Base-by-base conservation (phyloP, 1,140 invertebrate genomes). In the Drosophila saltans region DNA sequence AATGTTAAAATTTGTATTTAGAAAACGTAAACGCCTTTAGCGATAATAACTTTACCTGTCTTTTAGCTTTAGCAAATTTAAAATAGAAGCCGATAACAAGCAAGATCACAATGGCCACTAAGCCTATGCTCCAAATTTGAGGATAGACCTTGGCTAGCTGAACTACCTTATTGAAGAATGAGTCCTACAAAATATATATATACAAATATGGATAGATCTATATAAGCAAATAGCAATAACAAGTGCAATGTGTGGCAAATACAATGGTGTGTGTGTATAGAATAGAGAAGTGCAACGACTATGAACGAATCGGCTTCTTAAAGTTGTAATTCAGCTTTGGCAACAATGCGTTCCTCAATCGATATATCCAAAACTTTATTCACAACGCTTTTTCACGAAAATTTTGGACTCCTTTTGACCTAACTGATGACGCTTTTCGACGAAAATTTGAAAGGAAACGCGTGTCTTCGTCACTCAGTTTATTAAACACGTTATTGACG, bases 81-180 rank as follows among this genome's bases (percentile, higher is more conserved):
- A 48, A 76, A 63, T 89, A 88, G 41, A 96, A 93, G 39, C 97
- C 95, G 61, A 98, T 92, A 73, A 96, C 96, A 92, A 97, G 93
- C 63, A 95, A 94, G 67, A 98, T 91, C 58, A 78, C 52, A 43
- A 83, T 40, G 52, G 36, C 68, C 41, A 88, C 66, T 78, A 98
- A 94, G 92, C 98, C 97, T 61, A 97, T 94, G 62, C 95, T 96
- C 96, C 97, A 98, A 70, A 98, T 94, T 96, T 97, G 98, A 36
- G 98, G 98, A 91, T 97, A 95, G 66, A 97, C 96, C 80, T 97
- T 96, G 68, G 97, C 97, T 79, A 96, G 96, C 91, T 96, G 95
- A 75, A 97, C 93, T 66, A 97, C 93, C 74, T 96, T 95, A 91
- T 96, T 95, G 89, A 98, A 94, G 80, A 97, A 92, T 89, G 96